A percentile compares a stretch with the other conserved stretches of the same genome.
These are phyloP conservation scores for Nyctibius bracteatus DNA, from an alignment of 2,113 vertebrate genomes.

Conservation along the genomic window DNA sequence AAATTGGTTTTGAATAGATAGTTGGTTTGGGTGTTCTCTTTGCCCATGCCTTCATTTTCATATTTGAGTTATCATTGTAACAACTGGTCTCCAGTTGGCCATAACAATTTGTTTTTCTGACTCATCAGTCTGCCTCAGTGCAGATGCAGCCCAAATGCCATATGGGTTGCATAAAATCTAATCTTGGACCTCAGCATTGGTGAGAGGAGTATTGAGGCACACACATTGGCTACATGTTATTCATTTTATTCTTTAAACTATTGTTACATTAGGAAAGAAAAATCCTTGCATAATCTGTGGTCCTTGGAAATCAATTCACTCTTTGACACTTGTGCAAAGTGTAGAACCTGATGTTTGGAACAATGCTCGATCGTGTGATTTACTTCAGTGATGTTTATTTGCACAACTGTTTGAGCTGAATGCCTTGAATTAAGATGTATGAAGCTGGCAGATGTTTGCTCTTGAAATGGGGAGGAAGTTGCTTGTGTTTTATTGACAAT, in stretches of 20 bases:
- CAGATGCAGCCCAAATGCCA: background rate
- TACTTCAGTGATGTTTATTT: background rate
- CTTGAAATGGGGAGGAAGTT: background rate
- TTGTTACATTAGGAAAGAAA: background rate
- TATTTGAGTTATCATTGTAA: background rate
- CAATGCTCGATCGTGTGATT: rapidly evolving
- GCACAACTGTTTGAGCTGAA: background rate
- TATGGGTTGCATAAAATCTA: background rate
- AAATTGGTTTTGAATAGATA: background rate
- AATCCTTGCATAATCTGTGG: background rate
- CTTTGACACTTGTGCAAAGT: background rate
- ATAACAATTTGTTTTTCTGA: background rate
- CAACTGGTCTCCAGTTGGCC: background rate
- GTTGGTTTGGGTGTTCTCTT: background rate
- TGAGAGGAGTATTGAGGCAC: background rate
- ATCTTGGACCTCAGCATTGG: background rate
- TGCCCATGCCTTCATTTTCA: background rate
- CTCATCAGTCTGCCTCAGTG: background rate
- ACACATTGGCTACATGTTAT: rapidly evolving
- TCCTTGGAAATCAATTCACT: rapidly evolving
- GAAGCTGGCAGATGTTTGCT: background rate
- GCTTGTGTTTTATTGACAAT: background rate
- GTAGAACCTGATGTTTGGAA: background rate
- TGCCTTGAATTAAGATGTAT: background rate
- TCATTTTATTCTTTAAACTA: background rate